Evolutionary conservation across 1,140 invertebrate species (phyloP).

Genomic region (Eueides isabella): DNA sequence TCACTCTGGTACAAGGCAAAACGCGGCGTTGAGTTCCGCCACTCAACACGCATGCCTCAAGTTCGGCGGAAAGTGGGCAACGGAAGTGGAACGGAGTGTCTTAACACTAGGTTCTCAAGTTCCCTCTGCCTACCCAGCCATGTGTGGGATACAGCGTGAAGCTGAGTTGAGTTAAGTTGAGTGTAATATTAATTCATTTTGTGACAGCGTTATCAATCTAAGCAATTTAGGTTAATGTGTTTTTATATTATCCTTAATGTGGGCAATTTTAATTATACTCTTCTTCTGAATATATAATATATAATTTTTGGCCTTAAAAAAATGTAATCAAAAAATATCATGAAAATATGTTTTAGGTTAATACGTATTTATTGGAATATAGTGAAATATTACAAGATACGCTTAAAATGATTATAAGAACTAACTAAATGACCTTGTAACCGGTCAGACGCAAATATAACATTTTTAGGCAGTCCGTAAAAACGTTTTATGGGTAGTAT

Average conservation of each 20-base stretch:
- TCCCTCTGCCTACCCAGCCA: too few relatives aligned
- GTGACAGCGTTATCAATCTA: conserved; percentile 21
- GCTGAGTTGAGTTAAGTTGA: too few relatives aligned
- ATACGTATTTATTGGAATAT: not conserved
- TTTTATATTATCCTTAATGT: conserved; percentile 29
- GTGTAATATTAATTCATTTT: conserved; percentile 33
- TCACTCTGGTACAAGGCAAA: too few relatives aligned
- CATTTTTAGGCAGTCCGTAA: conserved; percentile 32
- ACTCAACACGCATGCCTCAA: too few relatives aligned
- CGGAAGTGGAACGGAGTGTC: too few relatives aligned
- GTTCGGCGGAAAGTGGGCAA: too few relatives aligned
- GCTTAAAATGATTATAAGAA: conserved; percentile 10
- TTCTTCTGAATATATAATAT: conserved; percentile 25
- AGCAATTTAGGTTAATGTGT: conserved; percentile 32
- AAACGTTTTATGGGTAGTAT: conserved; percentile 34
- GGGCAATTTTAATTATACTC: conserved; percentile 32
- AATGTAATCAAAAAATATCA: conserved; percentile 13
- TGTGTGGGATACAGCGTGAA: too few relatives aligned
- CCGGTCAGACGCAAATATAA: conserved; percentile 29
- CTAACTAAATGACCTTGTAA: conserved; percentile 30
- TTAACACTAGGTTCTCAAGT: too few relatives aligned
- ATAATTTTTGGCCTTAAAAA: conserved; percentile 18
- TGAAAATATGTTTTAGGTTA: not conserved
- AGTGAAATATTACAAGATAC: not conserved
- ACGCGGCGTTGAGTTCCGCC: too few relatives aligned